Base-by-base conservation (phyloP, 1,140 invertebrate genomes). In the Drosophila pseudoananassae region DNA sequence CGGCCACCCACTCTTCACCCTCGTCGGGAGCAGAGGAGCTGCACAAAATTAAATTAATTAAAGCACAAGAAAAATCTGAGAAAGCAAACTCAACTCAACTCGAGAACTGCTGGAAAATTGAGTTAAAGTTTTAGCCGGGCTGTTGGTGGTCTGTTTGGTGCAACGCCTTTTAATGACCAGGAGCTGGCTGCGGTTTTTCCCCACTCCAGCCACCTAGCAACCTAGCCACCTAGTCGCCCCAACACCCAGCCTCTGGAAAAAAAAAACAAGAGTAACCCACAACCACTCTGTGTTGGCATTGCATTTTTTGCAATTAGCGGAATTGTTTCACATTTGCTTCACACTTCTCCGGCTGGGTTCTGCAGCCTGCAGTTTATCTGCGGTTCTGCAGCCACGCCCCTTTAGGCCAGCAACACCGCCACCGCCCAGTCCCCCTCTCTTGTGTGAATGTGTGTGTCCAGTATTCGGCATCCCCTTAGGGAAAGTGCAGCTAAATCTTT, bases 251-350 rank as follows among this genome's bases (percentile, higher is more conserved):
- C n/a, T 25, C 14, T 40, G 10, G n/a, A 14, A 15, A 40, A 40
- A 15, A n/a, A 40, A n/a, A 14, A n/a, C 38, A 27, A 27, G 25
- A 27, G 25, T 27, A 14, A n/a, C 38, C 38, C 38, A n/a, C 12
- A 40, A 40, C 14, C 10, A 1, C 29, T 36, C 20, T 33, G 23
- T 36, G 20, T 31, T 73, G 53, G 46, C 69, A 54, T 57, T 53
- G 57, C 53, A 75, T 75, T 78, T 85, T 85, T 85, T 85, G 81
- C 81, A 85, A 85, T 85, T 85, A 85, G 81, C 81, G 83, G 82
- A 87, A 85, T 85, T 85, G 81, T 85, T 85, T 85, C 82, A 82
- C 82, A 82, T 85, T 87, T 64, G 73, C 74, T 77, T 77, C 54
- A 66, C 74, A 76, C 66, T 56, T 63, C 20, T 17, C 12, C 61